Percentiles rank a stretch among this genome's conserved stretches.
These are phyloP conservation scores for Lasiommata megera DNA, from an alignment of 2,888 invertebrate genomes.

Conservation along the genomic window DNA sequence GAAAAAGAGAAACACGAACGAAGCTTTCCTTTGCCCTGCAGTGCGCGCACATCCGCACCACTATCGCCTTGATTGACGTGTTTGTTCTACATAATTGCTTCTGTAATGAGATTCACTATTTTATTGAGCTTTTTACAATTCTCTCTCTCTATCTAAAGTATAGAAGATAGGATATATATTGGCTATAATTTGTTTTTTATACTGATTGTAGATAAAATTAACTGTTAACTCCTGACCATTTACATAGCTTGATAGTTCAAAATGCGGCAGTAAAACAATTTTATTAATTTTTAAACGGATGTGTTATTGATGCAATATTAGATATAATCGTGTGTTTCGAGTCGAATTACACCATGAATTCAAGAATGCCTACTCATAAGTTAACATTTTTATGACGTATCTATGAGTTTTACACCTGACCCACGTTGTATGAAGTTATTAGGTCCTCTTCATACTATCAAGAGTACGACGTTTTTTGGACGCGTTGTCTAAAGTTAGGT, in stretches of 20 bases:
- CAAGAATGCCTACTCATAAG: neutral
- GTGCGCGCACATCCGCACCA: constrained; percentile 29
- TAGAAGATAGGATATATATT: constrained; percentile 9
- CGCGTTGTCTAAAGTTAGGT: too few species aligned
- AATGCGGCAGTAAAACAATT: neutral
- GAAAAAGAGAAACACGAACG: constrained; percentile 48
- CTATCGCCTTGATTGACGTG: constrained; percentile 49
- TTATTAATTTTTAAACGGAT: neutral
- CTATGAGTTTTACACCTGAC: neutral
- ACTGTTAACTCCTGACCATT: too few species aligned
- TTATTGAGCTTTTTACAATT: constrained; percentile 40
- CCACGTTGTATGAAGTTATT: neutral
- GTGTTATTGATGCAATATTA: neutral
- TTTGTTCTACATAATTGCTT: constrained; percentile 50
- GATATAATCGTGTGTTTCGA: neutral
- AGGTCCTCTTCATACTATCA: neutral
- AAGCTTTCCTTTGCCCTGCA: constrained; percentile 40
- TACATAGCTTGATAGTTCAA: neutral
- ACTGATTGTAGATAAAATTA: too few species aligned
- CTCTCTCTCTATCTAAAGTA: constrained; percentile 25
- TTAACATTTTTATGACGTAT: neutral
- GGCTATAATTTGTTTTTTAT: constrained; percentile 9
- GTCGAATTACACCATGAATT: neutral
- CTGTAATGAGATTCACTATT: constrained; percentile 43
- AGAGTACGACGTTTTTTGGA: too few species aligned